These are phyloP conservation scores for Oreochromis grahami DNA, from an alignment of 2,797 vertebrate genomes.

Conservation along the genomic window DNA sequence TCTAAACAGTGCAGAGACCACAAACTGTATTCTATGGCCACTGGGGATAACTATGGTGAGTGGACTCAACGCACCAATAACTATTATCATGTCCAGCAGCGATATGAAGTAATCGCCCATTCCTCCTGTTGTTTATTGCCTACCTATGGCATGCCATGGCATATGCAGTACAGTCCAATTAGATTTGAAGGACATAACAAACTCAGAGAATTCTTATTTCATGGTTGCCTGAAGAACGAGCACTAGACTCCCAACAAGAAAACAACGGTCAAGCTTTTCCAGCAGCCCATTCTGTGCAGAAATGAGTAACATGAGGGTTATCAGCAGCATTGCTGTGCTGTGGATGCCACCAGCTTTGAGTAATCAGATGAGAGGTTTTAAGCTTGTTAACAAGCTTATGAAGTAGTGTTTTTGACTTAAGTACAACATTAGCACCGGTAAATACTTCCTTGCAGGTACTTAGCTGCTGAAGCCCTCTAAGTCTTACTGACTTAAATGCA, in stretches of 20 bases:
- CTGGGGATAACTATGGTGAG: slow-evolving; percentile 44
- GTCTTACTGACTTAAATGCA: neutral
- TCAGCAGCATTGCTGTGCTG: slow-evolving; percentile 17
- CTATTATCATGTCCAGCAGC: slow-evolving; percentile 65
- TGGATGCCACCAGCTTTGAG: slow-evolving; percentile 13
- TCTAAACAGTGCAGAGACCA: slow-evolving; percentile 42
- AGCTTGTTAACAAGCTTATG: slow-evolving; percentile 65
- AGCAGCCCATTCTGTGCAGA: slow-evolving; percentile 1
- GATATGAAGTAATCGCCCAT: slow-evolving; percentile 75
- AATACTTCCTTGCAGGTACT: slow-evolving; percentile 23
- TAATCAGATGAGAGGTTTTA: slow-evolving; percentile 62
- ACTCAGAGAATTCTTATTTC: slow-evolving; percentile 50
- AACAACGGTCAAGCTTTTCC: slow-evolving; percentile 39
- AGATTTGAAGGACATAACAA: slow-evolving; percentile 74
- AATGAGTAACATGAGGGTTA: slow-evolving; percentile 35
- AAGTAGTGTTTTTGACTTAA: slow-evolving; percentile 48
- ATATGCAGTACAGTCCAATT: slow-evolving; percentile 72
- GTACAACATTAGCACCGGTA: slow-evolving; percentile 37
- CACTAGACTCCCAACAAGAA: slow-evolving; percentile 27
- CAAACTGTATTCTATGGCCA: slow-evolving; percentile 54
- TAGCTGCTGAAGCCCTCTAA: slow-evolving; percentile 8
- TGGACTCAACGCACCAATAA: slow-evolving; percentile 47
- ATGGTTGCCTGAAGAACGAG: slow-evolving; percentile 31
- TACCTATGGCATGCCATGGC: slow-evolving; percentile 64
- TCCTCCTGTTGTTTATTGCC: slow-evolving; percentile 70